Percentiles rank a stretch among this genome's conserved stretches.
Evolutionary conservation across 2,888 invertebrate species (phyloP).

Genomic region (Phoenoteleia sp.): DNA sequence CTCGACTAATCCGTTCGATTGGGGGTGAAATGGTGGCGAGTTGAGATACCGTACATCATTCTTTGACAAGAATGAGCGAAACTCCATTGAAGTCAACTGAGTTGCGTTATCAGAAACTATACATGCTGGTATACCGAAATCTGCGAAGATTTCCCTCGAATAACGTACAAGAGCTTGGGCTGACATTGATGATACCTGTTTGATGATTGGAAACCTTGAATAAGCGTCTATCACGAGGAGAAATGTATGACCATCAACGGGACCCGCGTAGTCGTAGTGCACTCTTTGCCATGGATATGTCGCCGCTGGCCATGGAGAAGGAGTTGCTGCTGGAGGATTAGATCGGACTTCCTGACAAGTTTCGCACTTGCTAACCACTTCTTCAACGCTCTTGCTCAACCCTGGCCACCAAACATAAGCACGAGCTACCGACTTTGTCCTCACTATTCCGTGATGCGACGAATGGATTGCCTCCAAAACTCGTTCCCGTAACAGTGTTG

Average conservation of each 20-base stretch:
- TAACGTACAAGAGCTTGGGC: not conserved
- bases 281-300: constrained; percentile 13
- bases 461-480: constrained; percentile 11
- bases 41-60: not conserved
- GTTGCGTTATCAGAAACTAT: constrained; percentile 13
- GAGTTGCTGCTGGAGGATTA: not conserved
- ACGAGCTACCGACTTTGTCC: constrained; percentile 73
- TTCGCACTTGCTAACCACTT: constrained; percentile 40
- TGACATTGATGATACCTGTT: constrained; percentile 20
- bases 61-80: not conserved
- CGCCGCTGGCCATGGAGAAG: constrained; percentile 4
- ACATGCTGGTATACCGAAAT: constrained; percentile 1
- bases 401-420: constrained; percentile 73
- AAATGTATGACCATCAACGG: constrained; percentile 5
- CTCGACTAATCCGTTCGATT: constrained; percentile 11
- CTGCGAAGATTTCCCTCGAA: not conserved
- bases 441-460: constrained; percentile 18
- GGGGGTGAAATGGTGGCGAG: constrained; percentile 5
- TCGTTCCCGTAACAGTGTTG: not conserved
- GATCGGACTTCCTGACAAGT: not conserved
- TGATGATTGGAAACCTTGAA: constrained; percentile 6
- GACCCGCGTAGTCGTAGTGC: constrained; percentile 25
- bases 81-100: constrained; percentile 1
- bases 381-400: constrained; percentile 69
- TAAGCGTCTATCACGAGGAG: constrained; percentile 10